Conservation (phyloP, 2,888 invertebrate species). For the Julus scanicus region DNA sequence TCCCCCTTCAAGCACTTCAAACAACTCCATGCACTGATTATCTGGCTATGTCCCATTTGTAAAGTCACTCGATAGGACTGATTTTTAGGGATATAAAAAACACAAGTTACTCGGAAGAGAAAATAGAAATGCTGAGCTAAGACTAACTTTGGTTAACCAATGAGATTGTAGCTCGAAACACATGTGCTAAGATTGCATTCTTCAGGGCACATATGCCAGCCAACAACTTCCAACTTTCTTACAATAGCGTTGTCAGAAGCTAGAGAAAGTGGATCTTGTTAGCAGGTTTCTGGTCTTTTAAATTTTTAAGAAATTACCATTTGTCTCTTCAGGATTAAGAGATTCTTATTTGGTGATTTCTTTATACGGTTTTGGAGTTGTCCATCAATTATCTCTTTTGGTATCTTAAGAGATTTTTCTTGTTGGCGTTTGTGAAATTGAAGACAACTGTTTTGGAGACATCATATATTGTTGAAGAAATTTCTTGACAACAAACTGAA, state of each 20-base stretch:
- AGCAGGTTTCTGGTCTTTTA: neutral
- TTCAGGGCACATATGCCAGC: neutral
- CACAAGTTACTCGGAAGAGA: neutral
- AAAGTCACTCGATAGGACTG: neutral
- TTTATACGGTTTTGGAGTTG: neutral
- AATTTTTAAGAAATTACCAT: neutral
- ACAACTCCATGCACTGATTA: conserved; percentile 4
- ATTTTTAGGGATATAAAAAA: neutral
- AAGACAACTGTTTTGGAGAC: too few relatives aligned
- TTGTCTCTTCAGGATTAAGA: conserved; percentile 6
- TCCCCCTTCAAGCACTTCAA: conserved; percentile 40
- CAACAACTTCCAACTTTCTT: neutral
- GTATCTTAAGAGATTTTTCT: neutral
- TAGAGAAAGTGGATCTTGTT: neutral
- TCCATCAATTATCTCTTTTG: neutral
- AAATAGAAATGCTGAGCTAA: conserved; percentile 51
- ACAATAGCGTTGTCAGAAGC: conserved; percentile 18
- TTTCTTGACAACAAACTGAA: neutral
- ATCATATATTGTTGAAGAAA: too few relatives aligned
- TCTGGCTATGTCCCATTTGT: conserved; percentile 43
- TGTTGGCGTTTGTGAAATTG: too few relatives aligned
- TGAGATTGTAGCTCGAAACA: neutral
- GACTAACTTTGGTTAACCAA: conserved; percentile 12
- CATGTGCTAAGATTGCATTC: neutral
- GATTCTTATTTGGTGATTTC: neutral